phyloP scores from a whole-genome alignment of 1,140 invertebrate species.

The Plectrocnemia conspersa region DNA sequence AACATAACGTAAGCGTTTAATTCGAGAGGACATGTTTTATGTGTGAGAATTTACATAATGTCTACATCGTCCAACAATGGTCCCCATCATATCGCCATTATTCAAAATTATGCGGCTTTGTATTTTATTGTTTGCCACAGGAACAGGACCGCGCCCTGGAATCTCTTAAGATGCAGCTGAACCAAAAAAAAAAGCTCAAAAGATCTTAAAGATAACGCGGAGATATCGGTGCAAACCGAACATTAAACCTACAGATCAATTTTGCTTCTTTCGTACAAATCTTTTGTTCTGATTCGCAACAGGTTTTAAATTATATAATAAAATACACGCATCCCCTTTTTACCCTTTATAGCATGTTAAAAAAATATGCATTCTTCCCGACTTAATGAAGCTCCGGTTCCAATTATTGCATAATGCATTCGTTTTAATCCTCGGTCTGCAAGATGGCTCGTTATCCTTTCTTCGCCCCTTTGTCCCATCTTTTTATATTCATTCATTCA shows the following conservation, averaged over 20 bases:
- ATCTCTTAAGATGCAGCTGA: too few relatives aligned
- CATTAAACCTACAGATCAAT: too few relatives aligned
- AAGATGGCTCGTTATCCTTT: constrained; percentile 22
- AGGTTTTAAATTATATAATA: too few relatives aligned
- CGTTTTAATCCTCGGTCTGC: constrained; percentile 4
- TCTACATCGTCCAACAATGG: constrained; percentile 32
- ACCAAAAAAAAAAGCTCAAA: too few relatives aligned
- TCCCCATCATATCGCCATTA: constrained; percentile 25
- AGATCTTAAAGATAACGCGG: too few relatives aligned
- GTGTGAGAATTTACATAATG: constrained; percentile 31
- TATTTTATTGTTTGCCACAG: constrained; percentile 9
- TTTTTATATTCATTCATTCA: constrained; percentile 21
- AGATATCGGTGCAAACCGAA: too few relatives aligned
- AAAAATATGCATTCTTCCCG: constrained; percentile 8
- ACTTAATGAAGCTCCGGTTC: background rate
- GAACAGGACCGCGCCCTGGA: background rate
- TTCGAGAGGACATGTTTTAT: constrained; percentile 32
- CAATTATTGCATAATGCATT: constrained; percentile 22
- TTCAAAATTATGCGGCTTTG: constrained; percentile 28
- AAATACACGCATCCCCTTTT: too few relatives aligned
- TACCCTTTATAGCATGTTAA: too few relatives aligned
- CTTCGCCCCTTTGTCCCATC: constrained; percentile 16
- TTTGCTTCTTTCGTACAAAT: too few relatives aligned
- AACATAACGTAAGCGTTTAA: constrained; percentile 34
- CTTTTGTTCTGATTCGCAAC: too few relatives aligned